phyloP scores from a whole-genome alignment of 2,888 invertebrate species.

The Eupithecia vulgata region DNA sequence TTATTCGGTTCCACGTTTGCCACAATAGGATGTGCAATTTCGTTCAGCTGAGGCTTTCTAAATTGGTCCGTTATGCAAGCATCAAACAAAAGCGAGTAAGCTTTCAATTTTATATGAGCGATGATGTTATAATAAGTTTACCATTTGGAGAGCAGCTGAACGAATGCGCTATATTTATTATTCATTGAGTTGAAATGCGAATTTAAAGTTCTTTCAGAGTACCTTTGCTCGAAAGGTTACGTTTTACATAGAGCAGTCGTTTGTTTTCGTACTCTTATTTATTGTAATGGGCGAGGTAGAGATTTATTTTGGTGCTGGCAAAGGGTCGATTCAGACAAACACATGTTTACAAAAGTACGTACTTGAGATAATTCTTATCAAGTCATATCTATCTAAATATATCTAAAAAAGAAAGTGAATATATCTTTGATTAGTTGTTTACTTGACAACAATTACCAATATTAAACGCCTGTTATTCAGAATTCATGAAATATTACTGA shows the following conservation, averaged over 20 bases:
- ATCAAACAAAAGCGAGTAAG: constrained; percentile 63
- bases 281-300: constrained; percentile 35
- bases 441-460: not conserved
- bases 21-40: constrained; percentile 70
- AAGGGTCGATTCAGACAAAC: constrained; percentile 18
- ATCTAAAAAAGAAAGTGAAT: not conserved
- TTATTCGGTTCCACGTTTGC: constrained; percentile 66
- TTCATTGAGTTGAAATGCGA: constrained; percentile 52
- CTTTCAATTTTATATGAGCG: constrained; percentile 56
- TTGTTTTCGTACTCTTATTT: constrained; percentile 44
- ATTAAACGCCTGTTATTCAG: not conserved
- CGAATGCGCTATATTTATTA: constrained; percentile 51
- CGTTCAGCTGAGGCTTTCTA: constrained; percentile 65
- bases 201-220: constrained; percentile 42
- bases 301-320: constrained; percentile 27
- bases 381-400: constrained; percentile 4
- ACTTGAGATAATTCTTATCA: constrained; percentile 22
- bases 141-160: constrained; percentile 52
- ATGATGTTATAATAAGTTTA: constrained; percentile 58
- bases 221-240: constrained; percentile 36
- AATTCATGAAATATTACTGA: not conserved
- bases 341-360: constrained; percentile 23
- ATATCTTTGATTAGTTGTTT: not conserved
- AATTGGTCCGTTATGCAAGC: constrained; percentile 67
- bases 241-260: constrained; percentile 41